Conservation (phyloP, 2,888 invertebrate species). For the Drosophila antonietae region DNA sequence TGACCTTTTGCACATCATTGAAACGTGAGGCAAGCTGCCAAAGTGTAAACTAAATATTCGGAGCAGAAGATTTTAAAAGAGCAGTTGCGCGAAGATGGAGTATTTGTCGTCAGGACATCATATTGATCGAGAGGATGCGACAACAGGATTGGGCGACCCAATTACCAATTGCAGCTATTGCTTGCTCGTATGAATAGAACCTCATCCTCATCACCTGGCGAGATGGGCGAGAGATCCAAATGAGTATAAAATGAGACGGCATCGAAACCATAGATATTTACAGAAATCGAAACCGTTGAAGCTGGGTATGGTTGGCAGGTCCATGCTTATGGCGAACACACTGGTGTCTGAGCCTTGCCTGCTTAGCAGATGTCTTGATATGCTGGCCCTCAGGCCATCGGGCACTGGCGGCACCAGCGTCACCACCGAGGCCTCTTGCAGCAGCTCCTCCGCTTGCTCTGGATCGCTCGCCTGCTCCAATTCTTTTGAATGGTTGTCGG, state of each 20-base stretch:
- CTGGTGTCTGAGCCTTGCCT: not conserved
- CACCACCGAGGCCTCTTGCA: not conserved
- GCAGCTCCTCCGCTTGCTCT: not conserved
- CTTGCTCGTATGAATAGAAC: conserved; percentile 4
- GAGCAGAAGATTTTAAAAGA: too few species aligned
- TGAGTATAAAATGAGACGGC: too few species aligned
- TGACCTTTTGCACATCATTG: conserved; percentile 6
- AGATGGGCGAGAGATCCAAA: not conserved
- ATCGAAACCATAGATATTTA: not conserved
- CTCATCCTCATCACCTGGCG: conserved; percentile 6
- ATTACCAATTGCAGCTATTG: conserved; percentile 32
- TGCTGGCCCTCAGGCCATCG: not conserved
- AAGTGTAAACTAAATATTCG: not conserved
- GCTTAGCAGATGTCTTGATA: fast-evolving
- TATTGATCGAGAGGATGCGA: not conserved
- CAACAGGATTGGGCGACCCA: not conserved
- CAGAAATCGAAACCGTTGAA: not conserved
- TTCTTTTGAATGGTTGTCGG: not conserved
- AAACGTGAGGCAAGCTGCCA: not conserved
- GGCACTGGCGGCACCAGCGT: too few species aligned
- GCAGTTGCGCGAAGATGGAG: too few species aligned
- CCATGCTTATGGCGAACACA: fast-evolving
- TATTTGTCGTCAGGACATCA: not conserved
- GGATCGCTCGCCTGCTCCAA: fast-evolving
- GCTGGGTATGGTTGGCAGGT: not conserved